phyloP scores from a whole-genome alignment of 2,888 invertebrate species.

The Mechanitis messenoides region DNA sequence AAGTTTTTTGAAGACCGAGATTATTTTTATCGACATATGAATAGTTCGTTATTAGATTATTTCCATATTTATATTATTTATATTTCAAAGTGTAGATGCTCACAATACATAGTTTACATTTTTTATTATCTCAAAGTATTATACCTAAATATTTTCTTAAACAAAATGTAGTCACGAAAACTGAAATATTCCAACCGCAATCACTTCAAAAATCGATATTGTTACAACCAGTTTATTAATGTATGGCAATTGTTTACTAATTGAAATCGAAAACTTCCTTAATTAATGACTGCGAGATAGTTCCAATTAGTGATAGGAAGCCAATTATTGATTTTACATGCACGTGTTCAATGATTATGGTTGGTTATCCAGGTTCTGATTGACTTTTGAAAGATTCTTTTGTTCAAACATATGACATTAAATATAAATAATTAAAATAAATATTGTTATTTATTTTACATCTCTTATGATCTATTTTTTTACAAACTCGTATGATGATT shows the following conservation, averaged over 20 bases:
- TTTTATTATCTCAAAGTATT: too few species aligned
- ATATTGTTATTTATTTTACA: too few species aligned
- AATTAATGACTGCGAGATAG: constrained; percentile 49
- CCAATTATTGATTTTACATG: constrained; percentile 38
- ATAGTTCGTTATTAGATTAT: not conserved
- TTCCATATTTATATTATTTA: not conserved
- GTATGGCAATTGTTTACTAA: constrained; percentile 51
- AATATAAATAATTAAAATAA: too few species aligned
- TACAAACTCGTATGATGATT: too few species aligned
- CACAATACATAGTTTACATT: too few species aligned
- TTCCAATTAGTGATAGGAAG: constrained; percentile 47
- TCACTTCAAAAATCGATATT: constrained; percentile 10
- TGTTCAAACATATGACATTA: not conserved
- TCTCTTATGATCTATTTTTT: too few species aligned
- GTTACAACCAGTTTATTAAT: constrained; percentile 23
- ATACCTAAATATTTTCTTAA: too few species aligned
- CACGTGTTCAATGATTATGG: constrained; percentile 11
- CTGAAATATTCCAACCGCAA: not conserved
- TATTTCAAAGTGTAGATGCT: not conserved
- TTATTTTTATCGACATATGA: not conserved
- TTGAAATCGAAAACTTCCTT: constrained; percentile 61
- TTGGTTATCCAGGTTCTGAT: constrained; percentile 8
- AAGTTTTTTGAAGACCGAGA: constrained; percentile 7
- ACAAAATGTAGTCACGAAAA: not conserved
- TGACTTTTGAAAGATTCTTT: not conserved